These are phyloP conservation scores for Tetrao urogallus DNA, from an alignment of 2,113 vertebrate genomes.

Conservation along the genomic window DNA sequence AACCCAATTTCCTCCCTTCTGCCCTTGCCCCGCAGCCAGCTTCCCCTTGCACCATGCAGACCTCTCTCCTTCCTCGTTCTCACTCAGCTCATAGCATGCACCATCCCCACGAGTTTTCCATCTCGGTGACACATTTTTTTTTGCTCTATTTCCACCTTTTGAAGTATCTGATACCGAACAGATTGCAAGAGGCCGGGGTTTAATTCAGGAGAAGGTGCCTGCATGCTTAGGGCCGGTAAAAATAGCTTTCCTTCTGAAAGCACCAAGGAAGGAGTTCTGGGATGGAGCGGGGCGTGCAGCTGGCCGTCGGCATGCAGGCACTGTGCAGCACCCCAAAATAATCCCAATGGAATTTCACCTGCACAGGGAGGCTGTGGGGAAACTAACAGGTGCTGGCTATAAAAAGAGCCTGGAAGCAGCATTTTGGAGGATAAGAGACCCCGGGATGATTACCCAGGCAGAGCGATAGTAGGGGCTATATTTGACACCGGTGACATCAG, in stretches of 20 bases:
- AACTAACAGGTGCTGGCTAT: constrained; percentile 61
- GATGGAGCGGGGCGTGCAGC: constrained; percentile 38
- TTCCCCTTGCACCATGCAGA: not conserved
- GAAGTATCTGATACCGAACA: constrained; percentile 75
- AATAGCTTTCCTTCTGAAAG: constrained; percentile 73
- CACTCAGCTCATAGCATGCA: not conserved
- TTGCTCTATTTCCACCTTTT: constrained; percentile 67
- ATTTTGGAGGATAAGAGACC: not conserved
- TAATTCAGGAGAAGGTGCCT: constrained; percentile 66
- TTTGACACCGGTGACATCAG: not conserved
- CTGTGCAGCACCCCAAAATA: constrained; percentile 20
- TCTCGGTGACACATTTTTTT: not conserved
- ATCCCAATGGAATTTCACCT: constrained; percentile 65
- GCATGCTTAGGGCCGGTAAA: constrained; percentile 72
- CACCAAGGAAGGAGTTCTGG: constrained; percentile 18
- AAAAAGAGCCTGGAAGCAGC: constrained; percentile 52
- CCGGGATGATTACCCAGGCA: not conserved
- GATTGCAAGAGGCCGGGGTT: constrained; percentile 71
- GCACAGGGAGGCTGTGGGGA: constrained; percentile 3
- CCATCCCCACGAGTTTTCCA: not conserved
- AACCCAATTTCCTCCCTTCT: not conserved
- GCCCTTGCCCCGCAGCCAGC: not conserved
- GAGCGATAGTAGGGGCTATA: not conserved
- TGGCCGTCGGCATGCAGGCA: constrained; percentile 42
- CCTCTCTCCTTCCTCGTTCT: not conserved